These are phyloP conservation scores for Calidris pugnax DNA, from an alignment of 2,113 vertebrate genomes.

Conservation along the genomic window DNA sequence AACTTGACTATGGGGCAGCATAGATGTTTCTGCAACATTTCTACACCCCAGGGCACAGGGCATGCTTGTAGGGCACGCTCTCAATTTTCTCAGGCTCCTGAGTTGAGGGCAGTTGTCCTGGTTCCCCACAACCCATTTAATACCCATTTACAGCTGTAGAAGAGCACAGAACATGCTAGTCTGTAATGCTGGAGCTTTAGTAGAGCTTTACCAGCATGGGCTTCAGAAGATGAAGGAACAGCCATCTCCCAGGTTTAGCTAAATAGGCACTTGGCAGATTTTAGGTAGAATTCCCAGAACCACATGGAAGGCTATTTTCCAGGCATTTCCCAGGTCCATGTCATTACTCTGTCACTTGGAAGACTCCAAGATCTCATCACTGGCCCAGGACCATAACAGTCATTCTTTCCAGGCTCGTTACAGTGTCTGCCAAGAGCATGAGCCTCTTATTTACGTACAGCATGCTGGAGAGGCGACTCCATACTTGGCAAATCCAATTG, in stretches of 20 bases:
- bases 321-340: not conserved
- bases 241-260: not conserved
- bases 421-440: not conserved
- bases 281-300: not conserved
- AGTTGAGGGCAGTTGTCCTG: not conserved
- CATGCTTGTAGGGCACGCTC: not conserved
- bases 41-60: not conserved
- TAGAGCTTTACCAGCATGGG: not conserved
- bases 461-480: not conserved
- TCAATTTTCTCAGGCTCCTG: not conserved
- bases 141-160: not conserved
- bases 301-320: not conserved
- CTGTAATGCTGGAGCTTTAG: not conserved
- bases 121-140: not conserved
- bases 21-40: not conserved
- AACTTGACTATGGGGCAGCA: not conserved
- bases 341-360: not conserved
- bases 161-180: not conserved
- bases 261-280: not conserved
- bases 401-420: not conserved
- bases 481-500: not conserved
- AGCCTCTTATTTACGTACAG: not conserved
- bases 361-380: constrained; percentile 2
- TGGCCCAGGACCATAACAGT: not conserved
- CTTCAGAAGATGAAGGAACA: not conserved